Percentiles rank a stretch among this genome's conserved stretches.
phyloP scores from a whole-genome alignment of 2,113 vertebrate genomes.

The Zeus faber region DNA sequence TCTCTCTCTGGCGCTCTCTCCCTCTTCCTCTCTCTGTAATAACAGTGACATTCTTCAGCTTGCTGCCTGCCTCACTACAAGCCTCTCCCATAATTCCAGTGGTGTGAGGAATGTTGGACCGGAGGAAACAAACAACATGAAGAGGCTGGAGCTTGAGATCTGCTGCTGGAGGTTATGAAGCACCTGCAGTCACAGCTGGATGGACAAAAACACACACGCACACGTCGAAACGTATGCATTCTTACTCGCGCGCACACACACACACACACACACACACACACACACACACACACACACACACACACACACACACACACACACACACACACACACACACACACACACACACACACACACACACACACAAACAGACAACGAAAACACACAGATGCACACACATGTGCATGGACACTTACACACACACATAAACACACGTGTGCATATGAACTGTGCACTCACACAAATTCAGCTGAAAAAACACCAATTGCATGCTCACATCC shows the following conservation, averaged over 20 bases:
- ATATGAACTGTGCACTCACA: background rate
- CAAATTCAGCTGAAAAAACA: background rate
- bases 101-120: slow-evolving; percentile 70
- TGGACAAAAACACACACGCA: background rate
- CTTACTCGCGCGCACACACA: slow-evolving; percentile 5
- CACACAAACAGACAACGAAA: background rate
- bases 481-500: slow-evolving; percentile 14
- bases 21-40: slow-evolving; percentile 31
- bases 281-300: slow-evolving; percentile 11
- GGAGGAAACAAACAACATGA: background rate
- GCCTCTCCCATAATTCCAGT: slow-evolving; percentile 72
- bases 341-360: slow-evolving; percentile 16
- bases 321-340: slow-evolving; percentile 8
- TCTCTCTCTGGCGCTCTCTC: too few species aligned
- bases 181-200: background rate
- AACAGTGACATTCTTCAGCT: slow-evolving; percentile 74
- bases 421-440: slow-evolving; percentile 14
- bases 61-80: slow-evolving; percentile 59
- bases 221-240: background rate
- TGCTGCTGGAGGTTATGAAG: background rate
- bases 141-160: background rate
- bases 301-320: background rate
- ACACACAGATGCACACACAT: too few species aligned
- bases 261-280: slow-evolving; percentile 1
- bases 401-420: slow-evolving; percentile 6